Evolutionary conservation across 2,797 vertebrate species (phyloP), one percentile per base, ranked within the genome.

Genomic region (Gymnothorax reevesii): DNA sequence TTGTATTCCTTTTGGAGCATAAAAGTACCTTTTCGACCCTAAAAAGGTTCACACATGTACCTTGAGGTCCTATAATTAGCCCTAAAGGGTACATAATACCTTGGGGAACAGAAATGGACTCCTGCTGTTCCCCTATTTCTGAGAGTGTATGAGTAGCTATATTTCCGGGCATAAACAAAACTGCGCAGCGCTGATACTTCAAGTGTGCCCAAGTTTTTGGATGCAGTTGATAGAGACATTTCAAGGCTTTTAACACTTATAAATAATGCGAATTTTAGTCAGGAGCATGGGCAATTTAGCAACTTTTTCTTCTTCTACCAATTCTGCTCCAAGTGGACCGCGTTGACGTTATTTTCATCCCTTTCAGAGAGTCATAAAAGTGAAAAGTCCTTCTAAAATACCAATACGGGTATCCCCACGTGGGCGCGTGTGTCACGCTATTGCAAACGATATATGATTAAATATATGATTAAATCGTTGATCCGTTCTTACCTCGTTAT

Each of bases 401-500:
- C 33, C 33, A 42, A 42, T 64, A 64, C 17, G 22, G 3, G 22
- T 20, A 64, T 64, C 17, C 22, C 17, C 13, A 17, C 20, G 13
- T n/a, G n/a, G 3, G 60, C 17, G 60, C 60, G 60, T 59, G 20
- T 80, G 33, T 13, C 22, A n/a, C 60, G 33, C 59, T 8, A 83
- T 55, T 57, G 10, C n/a, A 1, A 86, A 69, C 6, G 20, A 22
- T 66, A n/a, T n/a, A n/a, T n/a, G n/a, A n/a, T n/a, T n/a, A 84
- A 20, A 66, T 15, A 64, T 17, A 7, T 84, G 66, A 82, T 25
- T 79, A 79, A 52, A 59, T 22, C 27, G 27, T 22, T 62, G 25
- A 59, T 27, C 59, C 27, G 59, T 69, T 83, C 86, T 75, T 83
- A 92, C 92, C 89, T 92, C 90, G 86, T 92, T 90, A 82, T 91